These are phyloP conservation scores for Ptilodon capucinus DNA, from an alignment of 2,888 invertebrate genomes.

Conservation along the genomic window DNA sequence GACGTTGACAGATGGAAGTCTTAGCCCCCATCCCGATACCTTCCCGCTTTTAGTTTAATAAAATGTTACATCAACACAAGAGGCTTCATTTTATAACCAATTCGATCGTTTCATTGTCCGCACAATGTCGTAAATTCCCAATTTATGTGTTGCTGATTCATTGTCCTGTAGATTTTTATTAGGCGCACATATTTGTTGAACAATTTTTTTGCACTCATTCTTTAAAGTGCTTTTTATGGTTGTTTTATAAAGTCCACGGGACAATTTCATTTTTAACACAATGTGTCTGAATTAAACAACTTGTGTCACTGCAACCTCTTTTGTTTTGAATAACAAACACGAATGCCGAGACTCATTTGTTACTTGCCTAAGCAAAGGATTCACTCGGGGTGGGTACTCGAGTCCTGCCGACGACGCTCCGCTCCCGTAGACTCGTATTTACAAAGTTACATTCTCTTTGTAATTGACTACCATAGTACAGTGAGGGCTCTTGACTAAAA, in stretches of 20 bases:
- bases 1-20: conserved; percentile 17
- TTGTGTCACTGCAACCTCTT: neutral
- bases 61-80: conserved; percentile 19
- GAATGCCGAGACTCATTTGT: neutral
- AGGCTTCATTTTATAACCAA: conserved; percentile 24
- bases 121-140: conserved; percentile 13
- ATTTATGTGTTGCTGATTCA: conserved; percentile 25
- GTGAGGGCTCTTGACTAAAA: neutral
- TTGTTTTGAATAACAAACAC: neutral
- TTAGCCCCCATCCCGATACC: neutral
- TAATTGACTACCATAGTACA: neutral
- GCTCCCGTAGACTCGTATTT: too few relatives aligned
- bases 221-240: neutral
- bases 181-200: neutral
- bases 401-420: neutral
- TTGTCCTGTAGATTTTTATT: neutral
- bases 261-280: too few relatives aligned
- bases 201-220: neutral
- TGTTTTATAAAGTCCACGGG: too few relatives aligned
- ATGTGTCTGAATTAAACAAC: neutral
- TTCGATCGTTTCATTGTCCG: conserved; percentile 15
- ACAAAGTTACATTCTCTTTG: neutral
- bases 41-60: conserved; percentile 17
- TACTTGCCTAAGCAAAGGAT: neutral
- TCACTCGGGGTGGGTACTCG: neutral